Evolutionary conservation across 2,113 vertebrate genomes (phyloP).

Genomic region (Oostethus manadensis): DNA sequence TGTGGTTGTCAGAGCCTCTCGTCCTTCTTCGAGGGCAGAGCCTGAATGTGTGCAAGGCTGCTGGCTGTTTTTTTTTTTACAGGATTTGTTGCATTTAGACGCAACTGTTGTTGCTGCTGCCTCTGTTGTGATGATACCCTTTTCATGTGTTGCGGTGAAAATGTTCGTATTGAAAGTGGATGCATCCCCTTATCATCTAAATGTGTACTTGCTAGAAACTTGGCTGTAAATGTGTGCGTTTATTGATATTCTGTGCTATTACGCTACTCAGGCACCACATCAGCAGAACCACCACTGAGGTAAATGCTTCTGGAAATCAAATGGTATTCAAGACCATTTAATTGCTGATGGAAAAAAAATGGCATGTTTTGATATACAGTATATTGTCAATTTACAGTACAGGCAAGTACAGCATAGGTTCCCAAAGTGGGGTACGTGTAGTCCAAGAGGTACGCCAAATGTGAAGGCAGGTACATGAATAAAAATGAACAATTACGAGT

Average conservation of each 20-base stretch:
- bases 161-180: slow-evolving; percentile 24
- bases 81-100: slow-evolving; percentile 10
- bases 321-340: slow-evolving; percentile 8
- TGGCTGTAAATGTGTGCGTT: neutral
- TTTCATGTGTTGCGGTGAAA: slow-evolving; percentile 22
- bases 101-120: neutral
- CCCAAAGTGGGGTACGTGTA: no score
- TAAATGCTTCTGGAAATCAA: slow-evolving; percentile 16
- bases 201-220: slow-evolving; percentile 4
- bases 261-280: no score
- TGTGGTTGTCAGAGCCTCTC: slow-evolving; percentile 26
- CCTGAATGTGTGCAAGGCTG: slow-evolving; percentile 17
- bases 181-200: neutral
- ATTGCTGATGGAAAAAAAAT: no score
- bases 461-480: no score
- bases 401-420: no score
- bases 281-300: neutral
- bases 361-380: no score
- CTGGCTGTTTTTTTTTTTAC: slow-evolving; percentile 7
- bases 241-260: neutral
- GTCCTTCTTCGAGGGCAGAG: slow-evolving; percentile 30
- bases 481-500: no score
- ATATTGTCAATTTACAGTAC: no score
- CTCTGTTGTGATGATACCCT: neutral
- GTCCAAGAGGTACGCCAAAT: no score